Base-by-base conservation (phyloP, 2,797 vertebrate species). In the Sebastiscus tertius region DNA sequence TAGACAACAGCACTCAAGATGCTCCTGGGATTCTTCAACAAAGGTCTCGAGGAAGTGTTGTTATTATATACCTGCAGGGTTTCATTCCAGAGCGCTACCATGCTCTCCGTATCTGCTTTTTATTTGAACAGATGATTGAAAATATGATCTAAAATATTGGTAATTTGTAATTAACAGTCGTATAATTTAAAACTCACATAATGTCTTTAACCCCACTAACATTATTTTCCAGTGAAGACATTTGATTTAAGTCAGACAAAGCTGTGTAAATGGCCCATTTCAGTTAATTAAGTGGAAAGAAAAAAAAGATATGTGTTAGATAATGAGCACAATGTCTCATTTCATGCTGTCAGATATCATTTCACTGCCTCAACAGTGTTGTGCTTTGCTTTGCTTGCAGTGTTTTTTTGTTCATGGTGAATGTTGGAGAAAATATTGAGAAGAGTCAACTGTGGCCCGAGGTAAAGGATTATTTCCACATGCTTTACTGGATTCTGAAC, bases 401-500 rank as follows among this genome's bases (percentile, higher is more conserved):
- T 64, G 59, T 83, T 74, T n/a, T 87, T 55, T 33, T 64, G 18
- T 68, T 69, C 33, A 34, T 94, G 78, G 82, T 80, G 14, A 72
- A 56, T 24, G 8, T 93, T 22, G 95, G 94, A 63, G 77, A 88
- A 79, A 34, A 36, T 5, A 27, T 95, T 62, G 93, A 96, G 79
- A 75, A 73, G 7, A 94, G 74, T 81, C n/a, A 49, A 5, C 4
- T 80, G n/a, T 96, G 96, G 96, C 88, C 94, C 0, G 11, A 20
- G 4, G 61, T 95, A 55, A 92, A 95, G 63, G 60, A 86, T 52
- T 95, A 94, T 77, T 90, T 96, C 65, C 85, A 95, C 61, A 90
- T 94, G 62, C 68, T 73, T 20, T 84, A 94, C 89, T 96, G 95
- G 95, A 88, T 96, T 85, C 69, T 96, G 79, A 94, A 86, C 77